Evolutionary conservation across 2,113 vertebrate species (phyloP), one percentile per base, ranked within the genome.

Genomic region (Tachysurus vachellii): DNA sequence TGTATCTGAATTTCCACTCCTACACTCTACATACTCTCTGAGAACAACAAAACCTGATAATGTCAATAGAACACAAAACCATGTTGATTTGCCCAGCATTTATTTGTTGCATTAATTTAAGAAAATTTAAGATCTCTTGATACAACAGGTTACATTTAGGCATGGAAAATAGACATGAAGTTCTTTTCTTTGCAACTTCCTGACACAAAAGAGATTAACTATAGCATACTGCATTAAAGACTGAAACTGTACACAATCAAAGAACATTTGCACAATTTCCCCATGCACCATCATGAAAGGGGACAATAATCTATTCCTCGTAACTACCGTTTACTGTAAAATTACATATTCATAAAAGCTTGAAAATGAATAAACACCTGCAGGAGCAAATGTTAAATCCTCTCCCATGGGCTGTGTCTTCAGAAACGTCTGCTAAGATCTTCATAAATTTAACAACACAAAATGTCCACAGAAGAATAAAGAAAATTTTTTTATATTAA

Each of bases 21-120:
- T 26, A 23, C 19, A 36, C 36, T n/a, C 19, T n/a, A n/a, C 47
- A 76, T 14, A 47, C 19, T 5, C 44, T 76, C 23, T 76, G 73
- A 26, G 13, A 26, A 50, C 2, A 75, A 42, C 10, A 28, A 66
- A 73, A 4, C 2, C 16, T 10, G 4, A 73, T 47, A 11, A 13
- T 42, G 21, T 50, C 57, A 84, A 82, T 56, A 83, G 4, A 61
- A 76, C 47, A 87, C 57, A 47, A 84, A 87, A 76, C 47, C 26
- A 50, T 11, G 88, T 80, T 90, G 8, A 83, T 79, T 85, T 85
- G 73, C n/a, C 84, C 83, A 88, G 88, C 79, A 50, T 76, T 77
- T 79, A 81, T 88, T 93, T 91, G 90, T 92, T 91, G 91, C 85
- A 93, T 95, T 93, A 92, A 94, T 94, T 95, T 92, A 94, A 93